Base-by-base conservation (phyloP, 1,140 invertebrate genomes). In the Formica exsecta region DNA sequence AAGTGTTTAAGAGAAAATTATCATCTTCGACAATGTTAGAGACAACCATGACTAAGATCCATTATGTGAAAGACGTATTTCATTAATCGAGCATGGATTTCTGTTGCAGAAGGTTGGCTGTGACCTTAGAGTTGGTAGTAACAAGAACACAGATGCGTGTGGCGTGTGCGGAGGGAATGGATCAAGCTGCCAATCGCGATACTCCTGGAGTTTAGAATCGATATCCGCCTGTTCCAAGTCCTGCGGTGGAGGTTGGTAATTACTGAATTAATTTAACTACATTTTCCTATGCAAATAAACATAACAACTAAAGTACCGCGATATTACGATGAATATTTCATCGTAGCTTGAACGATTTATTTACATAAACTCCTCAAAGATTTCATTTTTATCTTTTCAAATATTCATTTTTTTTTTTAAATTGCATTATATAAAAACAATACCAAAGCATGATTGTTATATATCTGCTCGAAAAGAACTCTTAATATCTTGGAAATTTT, bases 131-230 rank as follows among this genome's bases (percentile, higher is more conserved):
- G 97, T 99, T 81, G 98, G 98, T 25, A 98, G 98, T 11, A 96
- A 96, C 41, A 97, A 97, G 92, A 97, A 97, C 90, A 97, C 98
- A 51, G 98, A 99, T 95, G 96, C 96, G 84, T 99, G 98, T 92
- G 98, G 98, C 1, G 97, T 98, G 25, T 99, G 98, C 92, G 98
- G 98, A 6, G 98, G 98, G 51, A 98, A 99, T 93, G 98, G 98
- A 64, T 97, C 97, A 74, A 96, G 97, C 65, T 98, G 98, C 94
- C 96, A 97, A 89, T 96, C 97, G 65, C 95, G 97, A 66, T 98
- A 98, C 95, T 96, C 97, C 89, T 99, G 98, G 98, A 96, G 97
- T 79, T 96, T 98, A 66, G 97, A 97, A 64, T 97, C 97, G 74
- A 97, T 97, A 87, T 98, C 97, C 3, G 95, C 97, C 54, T 99